Percentiles rank a stretch among this genome's conserved stretches.
These are phyloP conservation scores for Vannuccia rotundouncinata DNA, from an alignment of 2,888 invertebrate genomes.

Conservation along the genomic window DNA sequence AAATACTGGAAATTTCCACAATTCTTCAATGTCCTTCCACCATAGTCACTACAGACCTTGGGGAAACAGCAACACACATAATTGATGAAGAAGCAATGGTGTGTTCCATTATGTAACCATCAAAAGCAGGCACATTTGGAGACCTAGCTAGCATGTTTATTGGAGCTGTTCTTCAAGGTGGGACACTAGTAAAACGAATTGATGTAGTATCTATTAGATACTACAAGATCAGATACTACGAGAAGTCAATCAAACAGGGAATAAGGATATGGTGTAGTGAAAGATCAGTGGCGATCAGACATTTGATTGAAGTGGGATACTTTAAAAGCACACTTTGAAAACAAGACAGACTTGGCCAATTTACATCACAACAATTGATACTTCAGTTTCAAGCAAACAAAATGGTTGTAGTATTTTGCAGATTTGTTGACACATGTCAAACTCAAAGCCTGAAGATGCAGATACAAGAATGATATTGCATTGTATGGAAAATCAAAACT, in stretches of 20 bases:
- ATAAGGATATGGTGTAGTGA: neutral
- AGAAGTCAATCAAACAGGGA: slow-evolving; percentile 10
- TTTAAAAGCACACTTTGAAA: neutral
- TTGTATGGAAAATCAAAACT: slow-evolving; percentile 2
- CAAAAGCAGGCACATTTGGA: slow-evolving; percentile 14
- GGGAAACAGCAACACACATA: neutral
- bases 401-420: neutral
- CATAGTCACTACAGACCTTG: neutral
- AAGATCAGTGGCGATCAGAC: slow-evolving; percentile 4
- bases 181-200: slow-evolving; percentile 5
- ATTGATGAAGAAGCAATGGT: neutral
- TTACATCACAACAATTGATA: neutral
- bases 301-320: slow-evolving; percentile 17
- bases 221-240: slow-evolving; percentile 11
- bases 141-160: slow-evolving; percentile 3
- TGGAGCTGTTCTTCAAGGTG: slow-evolving; percentile 16
- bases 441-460: neutral
- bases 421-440: neutral
- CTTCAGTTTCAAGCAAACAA: slow-evolving; percentile 10
- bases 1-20: no score
- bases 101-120: neutral
- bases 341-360: slow-evolving; percentile 21
- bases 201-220: neutral
- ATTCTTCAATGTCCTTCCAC: neutral
- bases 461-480: slow-evolving; percentile 13